These are phyloP conservation scores for Heteronetta atricapilla DNA, from an alignment of 2,113 vertebrate species.

Conservation along the genomic window DNA sequence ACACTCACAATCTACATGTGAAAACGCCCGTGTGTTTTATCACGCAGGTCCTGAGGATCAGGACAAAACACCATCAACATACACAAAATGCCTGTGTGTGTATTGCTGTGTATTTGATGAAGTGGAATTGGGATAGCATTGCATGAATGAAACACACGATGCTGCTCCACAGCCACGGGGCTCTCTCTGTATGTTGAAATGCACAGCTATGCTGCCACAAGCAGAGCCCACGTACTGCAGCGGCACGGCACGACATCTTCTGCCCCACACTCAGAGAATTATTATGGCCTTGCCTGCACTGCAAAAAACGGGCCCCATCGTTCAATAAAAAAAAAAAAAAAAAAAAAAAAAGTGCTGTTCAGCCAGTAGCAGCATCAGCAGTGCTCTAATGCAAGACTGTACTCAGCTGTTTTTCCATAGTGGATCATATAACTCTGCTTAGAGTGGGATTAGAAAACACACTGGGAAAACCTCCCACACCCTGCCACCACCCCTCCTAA, in stretches of 20 bases:
- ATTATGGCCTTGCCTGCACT: neutral
- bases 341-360: neutral
- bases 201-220: neutral
- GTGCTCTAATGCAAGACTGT: neutral
- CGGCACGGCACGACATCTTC: slow-evolving; percentile 6
- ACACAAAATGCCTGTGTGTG: rapidly evolving
- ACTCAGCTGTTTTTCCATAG: neutral
- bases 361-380: neutral
- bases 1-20: rapidly evolving
- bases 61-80: neutral
- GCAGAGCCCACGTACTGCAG: neutral
- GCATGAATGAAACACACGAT: neutral
- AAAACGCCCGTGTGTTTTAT: neutral
- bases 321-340: neutral
- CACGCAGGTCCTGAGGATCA: neutral
- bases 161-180: neutral
- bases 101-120: neutral
- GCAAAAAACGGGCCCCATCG: neutral
- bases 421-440: neutral
- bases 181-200: neutral
- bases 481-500: neutral
- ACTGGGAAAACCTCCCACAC: neutral
- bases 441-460: neutral
- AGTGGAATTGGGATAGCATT: neutral
- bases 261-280: neutral